Base-by-base conservation (phyloP, 53 echinoderm and acorn worm species). In the Arbacia lixula region DNA sequence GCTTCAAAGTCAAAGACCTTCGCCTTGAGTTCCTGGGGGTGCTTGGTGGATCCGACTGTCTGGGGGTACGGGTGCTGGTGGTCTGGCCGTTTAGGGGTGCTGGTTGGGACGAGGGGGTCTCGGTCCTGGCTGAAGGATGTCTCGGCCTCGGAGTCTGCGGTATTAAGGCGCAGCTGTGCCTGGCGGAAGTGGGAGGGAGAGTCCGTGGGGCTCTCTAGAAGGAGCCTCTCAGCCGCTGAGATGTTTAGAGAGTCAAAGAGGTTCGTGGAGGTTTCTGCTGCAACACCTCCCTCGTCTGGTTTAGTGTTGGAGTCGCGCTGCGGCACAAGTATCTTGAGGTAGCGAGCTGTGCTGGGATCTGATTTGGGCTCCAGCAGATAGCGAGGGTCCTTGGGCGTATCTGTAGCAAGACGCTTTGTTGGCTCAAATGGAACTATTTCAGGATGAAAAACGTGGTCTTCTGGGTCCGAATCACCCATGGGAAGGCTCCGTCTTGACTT, bases 131-230 rank as follows among this genome's bases (percentile, higher is more conserved):
- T 31, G 16, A 89, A 60, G 21, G 91, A 91, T 5, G 84, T 76
- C 58, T 96, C 96, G 0, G 87, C 87, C 20, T 96, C 96, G 11
- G 95, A 95, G 42, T 86, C 87, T n/a, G 76, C 34, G 49, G 89
- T 88, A 60, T 93, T 86, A 28, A 96, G 76, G 39, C 91, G 75
- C 61, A 96, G 86, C 60, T 88, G 91, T 38, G 88, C 87, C 24
- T 85, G 86, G 28, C 88, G 89, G 62, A 93, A 96, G 69, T 93
- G 93, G 53, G 89, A 83, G 3, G 96, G 91, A n/a, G 91, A 91
- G 53, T 91, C 91, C 19, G 91, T 72, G 25, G 95, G 95, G 66
- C 95, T 96, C 76, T 96, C 96, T 35, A 93, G 58, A 20, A 93
- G 77, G 2, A 87, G 81, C 24, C 88, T 84, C 37, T 89, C 93